Conservation (phyloP, 1,140 invertebrate species). For the Ooceraea biroi region DNA sequence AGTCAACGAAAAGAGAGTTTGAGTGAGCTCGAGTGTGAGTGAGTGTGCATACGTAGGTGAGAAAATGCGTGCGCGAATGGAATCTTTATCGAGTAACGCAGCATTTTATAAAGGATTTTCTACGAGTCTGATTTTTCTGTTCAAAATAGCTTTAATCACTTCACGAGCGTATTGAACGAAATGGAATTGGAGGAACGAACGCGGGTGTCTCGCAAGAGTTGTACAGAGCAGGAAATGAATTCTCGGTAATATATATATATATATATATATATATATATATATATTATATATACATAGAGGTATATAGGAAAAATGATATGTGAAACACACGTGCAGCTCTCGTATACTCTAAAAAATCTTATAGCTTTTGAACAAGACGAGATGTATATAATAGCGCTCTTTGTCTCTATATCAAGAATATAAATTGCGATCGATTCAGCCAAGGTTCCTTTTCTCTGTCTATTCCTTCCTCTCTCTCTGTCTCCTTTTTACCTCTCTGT, state of each 20-base stretch:
- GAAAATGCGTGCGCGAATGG: slow-evolving; percentile 29
- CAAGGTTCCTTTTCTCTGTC: neutral
- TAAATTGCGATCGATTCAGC: neutral
- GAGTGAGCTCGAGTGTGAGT: neutral
- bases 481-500: too few relatives aligned
- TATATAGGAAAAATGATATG: neutral
- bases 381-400: neutral
- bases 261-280: too few relatives aligned
- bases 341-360: slow-evolving; percentile 43
- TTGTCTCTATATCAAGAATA: neutral
- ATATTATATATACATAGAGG: too few relatives aligned
- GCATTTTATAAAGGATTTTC: slow-evolving; percentile 77
- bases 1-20: slow-evolving; percentile 35
- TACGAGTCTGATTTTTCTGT: slow-evolving; percentile 65
- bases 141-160: slow-evolving; percentile 58
- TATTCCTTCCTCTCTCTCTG: too few relatives aligned
- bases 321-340: slow-evolving; percentile 19
- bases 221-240: slow-evolving; percentile 44
- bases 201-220: slow-evolving; percentile 15
- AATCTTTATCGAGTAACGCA: slow-evolving; percentile 46
- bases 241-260: slow-evolving; percentile 20
- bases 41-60: slow-evolving; percentile 10
- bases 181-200: neutral
- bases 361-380: slow-evolving; percentile 50
- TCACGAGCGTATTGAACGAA: neutral